phyloP scores from a whole-genome alignment of 2,797 vertebrate species.

The Phalanger gymnotis region DNA sequence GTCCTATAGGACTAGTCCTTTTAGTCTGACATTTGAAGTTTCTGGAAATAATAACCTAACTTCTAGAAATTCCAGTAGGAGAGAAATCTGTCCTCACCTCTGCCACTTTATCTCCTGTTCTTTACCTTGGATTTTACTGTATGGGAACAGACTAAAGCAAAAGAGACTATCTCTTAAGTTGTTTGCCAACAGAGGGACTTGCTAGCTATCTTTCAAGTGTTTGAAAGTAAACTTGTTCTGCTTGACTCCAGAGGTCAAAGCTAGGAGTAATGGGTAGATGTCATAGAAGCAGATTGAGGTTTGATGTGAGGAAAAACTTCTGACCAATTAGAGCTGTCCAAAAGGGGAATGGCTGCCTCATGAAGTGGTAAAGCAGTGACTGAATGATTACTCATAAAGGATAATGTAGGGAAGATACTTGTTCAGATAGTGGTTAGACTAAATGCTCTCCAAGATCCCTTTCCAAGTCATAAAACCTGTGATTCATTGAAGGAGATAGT shows the following conservation, averaged over 20 bases:
- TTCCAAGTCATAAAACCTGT: background rate
- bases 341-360: background rate
- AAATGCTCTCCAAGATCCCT: background rate
- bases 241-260: background rate
- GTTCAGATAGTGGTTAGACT: background rate
- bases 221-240: background rate
- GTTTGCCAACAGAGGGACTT: background rate
- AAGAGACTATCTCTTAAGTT: background rate
- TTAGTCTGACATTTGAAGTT: slow-evolving; percentile 42
- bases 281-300: background rate
- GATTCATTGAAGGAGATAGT: background rate
- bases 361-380: background rate
- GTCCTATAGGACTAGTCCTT: slow-evolving; percentile 21
- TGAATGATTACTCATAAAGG: background rate
- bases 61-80: slow-evolving; percentile 42
- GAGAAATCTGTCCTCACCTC: slow-evolving; percentile 55
- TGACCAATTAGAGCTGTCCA: background rate
- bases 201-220: background rate
- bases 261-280: background rate
- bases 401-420: background rate
- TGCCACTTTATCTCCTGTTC: background rate
- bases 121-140: slow-evolving; percentile 49
- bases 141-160: slow-evolving; percentile 26
- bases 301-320: background rate
- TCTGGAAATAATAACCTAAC: slow-evolving; percentile 44